Conservation (phyloP, 2,888 invertebrate genomes). For the Diplolepis rosae region DNA sequence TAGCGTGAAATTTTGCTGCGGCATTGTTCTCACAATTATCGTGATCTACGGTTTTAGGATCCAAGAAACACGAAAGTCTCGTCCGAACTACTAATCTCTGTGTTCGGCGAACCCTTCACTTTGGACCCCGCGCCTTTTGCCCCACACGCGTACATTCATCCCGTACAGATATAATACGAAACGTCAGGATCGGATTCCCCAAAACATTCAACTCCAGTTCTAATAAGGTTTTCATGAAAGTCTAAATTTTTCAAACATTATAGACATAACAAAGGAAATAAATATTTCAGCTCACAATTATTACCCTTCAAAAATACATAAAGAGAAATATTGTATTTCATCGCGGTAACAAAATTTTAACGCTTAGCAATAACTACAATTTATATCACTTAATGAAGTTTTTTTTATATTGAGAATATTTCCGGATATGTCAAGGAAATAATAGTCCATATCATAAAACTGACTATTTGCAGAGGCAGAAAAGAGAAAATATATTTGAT, state of each 20-base stretch:
- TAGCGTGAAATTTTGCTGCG: slow-evolving; percentile 68
- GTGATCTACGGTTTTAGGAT: slow-evolving; percentile 71
- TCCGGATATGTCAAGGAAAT: too few relatives aligned
- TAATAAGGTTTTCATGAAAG: background rate
- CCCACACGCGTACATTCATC: slow-evolving; percentile 28
- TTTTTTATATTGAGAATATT: too few relatives aligned
- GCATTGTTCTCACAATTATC: slow-evolving; percentile 74
- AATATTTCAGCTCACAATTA: background rate
- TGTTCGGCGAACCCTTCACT: slow-evolving; percentile 66
- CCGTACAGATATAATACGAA: slow-evolving; percentile 18
- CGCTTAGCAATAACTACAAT: too few relatives aligned
- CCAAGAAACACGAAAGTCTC: slow-evolving; percentile 69
- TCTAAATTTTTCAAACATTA: background rate
- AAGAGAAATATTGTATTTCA: too few relatives aligned
- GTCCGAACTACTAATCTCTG: slow-evolving; percentile 64
- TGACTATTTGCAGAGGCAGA: too few relatives aligned
- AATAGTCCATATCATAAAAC: too few relatives aligned
- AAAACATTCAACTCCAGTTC: slow-evolving; percentile 8
- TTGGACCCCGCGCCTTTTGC: slow-evolving; percentile 42
- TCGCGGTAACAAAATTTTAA: too few relatives aligned
- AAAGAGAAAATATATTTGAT: too few relatives aligned
- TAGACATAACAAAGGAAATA: background rate
- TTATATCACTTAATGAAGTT: too few relatives aligned
- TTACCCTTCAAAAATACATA: too few relatives aligned
- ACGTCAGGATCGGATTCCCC: slow-evolving; percentile 24